Percentiles rank a stretch among this genome's conserved stretches.
These are phyloP conservation scores for Seira sanloemensis DNA, from an alignment of 2,888 invertebrate species.

Conservation along the genomic window DNA sequence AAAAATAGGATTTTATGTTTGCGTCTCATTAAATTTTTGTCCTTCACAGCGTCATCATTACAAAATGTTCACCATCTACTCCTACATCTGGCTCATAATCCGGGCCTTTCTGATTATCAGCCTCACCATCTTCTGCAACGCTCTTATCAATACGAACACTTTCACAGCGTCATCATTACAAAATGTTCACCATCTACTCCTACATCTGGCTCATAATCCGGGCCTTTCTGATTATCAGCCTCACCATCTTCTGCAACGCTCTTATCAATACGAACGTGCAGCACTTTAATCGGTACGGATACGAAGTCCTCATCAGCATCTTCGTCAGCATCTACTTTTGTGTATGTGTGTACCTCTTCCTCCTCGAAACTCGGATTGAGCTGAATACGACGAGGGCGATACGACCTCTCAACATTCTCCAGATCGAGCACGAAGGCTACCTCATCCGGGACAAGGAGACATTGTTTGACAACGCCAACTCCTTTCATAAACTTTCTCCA, in stretches of 20 bases:
- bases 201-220: conserved; percentile 19
- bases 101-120: conserved; percentile 2
- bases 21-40: too few relatives aligned
- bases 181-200: not conserved
- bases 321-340: conserved; percentile 28
- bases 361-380: conserved; percentile 17
- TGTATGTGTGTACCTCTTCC: conserved; percentile 19
- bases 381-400: conserved; percentile 35
- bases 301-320: conserved; percentile 28
- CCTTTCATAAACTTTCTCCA: conserved; percentile 25
- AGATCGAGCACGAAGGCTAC: conserved; percentile 24
- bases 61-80: not conserved
- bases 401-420: conserved; percentile 29
- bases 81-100: conserved; percentile 18
- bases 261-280: not conserved
- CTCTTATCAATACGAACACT: not conserved
- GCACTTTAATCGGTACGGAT: conserved; percentile 27
- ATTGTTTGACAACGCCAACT: conserved; percentile 17
- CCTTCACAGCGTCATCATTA: not conserved
- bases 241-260: conserved; percentile 21
- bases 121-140: conserved; percentile 22
- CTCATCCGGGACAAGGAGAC: conserved; percentile 2
- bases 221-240: conserved; percentile 1
- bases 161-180: not conserved
- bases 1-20: too few relatives aligned